Evolutionary conservation across 2,888 invertebrate species (phyloP).

Genomic region (Amiota communis): DNA sequence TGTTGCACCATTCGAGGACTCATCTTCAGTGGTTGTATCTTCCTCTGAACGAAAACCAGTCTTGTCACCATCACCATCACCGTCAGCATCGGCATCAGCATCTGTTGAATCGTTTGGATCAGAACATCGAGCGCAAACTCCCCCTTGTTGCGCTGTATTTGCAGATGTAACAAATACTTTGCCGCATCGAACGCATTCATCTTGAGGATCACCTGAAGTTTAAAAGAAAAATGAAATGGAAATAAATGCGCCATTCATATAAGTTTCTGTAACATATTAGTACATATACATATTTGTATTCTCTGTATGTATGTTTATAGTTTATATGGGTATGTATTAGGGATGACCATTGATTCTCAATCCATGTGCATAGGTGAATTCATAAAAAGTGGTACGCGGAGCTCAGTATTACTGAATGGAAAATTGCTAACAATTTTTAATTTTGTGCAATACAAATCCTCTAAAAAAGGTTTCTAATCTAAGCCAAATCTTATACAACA

Average conservation of each 20-base stretch:
- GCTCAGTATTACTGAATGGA: too few species aligned
- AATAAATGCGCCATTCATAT: conserved; percentile 6
- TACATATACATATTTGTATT: background rate
- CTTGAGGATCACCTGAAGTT: conserved; percentile 76
- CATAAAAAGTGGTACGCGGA: too few species aligned
- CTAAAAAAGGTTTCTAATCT: too few species aligned
- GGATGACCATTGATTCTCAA: background rate
- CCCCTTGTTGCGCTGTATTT: conserved; percentile 61
- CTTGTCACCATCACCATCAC: conserved; percentile 47
- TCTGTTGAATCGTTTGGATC: conserved; percentile 55
- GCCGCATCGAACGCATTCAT: conserved; percentile 77
- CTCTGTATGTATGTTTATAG: background rate
- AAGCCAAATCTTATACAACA: too few species aligned
- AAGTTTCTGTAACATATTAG: background rate
- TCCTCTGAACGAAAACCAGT: conserved; percentile 64
- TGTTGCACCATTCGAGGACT: conserved; percentile 67
- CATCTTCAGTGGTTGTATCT: conserved; percentile 69
- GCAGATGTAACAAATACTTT: conserved; percentile 74
- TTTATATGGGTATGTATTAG: background rate
- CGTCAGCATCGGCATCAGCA: conserved; percentile 19
- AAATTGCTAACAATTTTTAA: too few species aligned
- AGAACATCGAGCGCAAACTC: conserved; percentile 70
- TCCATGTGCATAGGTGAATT: too few species aligned
- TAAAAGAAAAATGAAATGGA: conserved; percentile 29
- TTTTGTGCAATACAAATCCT: too few species aligned